These are phyloP conservation scores for Hydropotes inermis DNA, from an alignment of 2,113 vertebrate genomes.

Conservation along the genomic window DNA sequence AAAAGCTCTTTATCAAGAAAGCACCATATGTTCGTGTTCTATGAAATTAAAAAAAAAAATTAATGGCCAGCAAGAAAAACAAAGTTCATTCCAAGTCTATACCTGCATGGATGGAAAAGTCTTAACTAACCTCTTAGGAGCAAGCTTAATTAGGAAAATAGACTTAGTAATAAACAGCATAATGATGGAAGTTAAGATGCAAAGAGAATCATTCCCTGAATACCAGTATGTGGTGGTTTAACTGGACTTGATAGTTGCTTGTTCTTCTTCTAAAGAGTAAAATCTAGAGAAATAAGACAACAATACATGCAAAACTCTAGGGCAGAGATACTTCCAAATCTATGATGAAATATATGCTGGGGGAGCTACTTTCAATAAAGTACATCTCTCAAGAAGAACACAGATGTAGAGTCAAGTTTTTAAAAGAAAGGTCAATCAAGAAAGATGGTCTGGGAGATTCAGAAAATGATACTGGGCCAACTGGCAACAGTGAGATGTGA, in stretches of 20 bases:
- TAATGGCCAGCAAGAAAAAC: neutral
- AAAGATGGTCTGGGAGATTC: neutral
- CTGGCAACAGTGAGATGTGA: neutral
- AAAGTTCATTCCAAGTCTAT: neutral
- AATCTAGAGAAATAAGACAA: neutral
- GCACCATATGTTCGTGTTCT: neutral
- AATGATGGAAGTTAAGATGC: neutral
- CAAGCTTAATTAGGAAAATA: neutral
- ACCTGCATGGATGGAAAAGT: neutral
- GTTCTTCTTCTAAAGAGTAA: neutral
- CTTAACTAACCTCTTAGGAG: neutral
- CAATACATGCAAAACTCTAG: neutral
- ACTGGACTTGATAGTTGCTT: neutral
- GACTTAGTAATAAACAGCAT: neutral
- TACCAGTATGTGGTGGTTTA: neutral
- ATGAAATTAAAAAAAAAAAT: neutral
- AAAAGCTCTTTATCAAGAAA: slow-evolving; percentile 29
- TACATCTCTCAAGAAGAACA: neutral
- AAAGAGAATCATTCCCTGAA: neutral
- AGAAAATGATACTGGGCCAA: neutral
- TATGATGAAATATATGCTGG: neutral
- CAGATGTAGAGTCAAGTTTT: neutral
- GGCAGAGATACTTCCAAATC: neutral
- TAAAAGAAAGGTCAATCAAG: neutral
- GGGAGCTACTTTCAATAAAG: neutral